Percentiles rank a stretch among this genome's conserved stretches.
Conservation (phyloP, 2,797 vertebrate genomes). For the Cheirogaleus major region DNA sequence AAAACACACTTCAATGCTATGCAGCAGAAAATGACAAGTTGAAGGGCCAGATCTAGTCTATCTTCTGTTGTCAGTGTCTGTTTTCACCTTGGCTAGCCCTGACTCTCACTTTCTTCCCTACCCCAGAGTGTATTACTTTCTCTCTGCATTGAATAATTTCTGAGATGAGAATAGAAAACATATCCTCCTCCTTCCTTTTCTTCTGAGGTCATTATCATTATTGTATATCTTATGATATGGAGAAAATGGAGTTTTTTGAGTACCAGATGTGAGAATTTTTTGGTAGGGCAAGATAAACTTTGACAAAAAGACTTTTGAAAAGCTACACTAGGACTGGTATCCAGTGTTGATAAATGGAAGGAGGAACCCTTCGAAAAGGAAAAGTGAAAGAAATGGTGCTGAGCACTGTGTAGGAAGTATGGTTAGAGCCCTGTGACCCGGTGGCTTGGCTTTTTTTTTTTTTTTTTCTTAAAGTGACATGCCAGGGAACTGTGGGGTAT, state of each 20-base stretch:
- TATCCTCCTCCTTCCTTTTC: not conserved
- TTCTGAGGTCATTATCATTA: not conserved
- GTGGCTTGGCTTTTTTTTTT: not conserved
- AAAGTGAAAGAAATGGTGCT: not conserved
- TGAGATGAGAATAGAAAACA: not conserved
- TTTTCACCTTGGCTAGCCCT: not conserved
- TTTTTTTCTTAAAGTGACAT: conserved; percentile 47
- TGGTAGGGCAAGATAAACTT: not conserved
- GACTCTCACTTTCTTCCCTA: not conserved
- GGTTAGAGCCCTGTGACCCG: not conserved
- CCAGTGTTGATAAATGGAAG: not conserved
- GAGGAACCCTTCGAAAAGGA: not conserved
- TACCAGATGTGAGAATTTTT: not conserved
- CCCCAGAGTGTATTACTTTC: no score
- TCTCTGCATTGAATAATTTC: not conserved
- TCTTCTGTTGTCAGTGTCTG: not conserved
- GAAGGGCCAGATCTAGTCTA: not conserved
- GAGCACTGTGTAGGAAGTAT: not conserved
- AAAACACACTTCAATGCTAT: not conserved
- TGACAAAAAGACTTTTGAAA: not conserved
- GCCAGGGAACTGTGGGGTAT: not conserved
- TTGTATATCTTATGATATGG: not conserved
- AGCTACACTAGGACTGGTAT: not conserved
- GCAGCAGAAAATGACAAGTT: not conserved
- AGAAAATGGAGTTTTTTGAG: not conserved